phyloP scores from a whole-genome alignment of 2,888 invertebrate genomes.

The Psylliodes chrysocephalus region DNA sequence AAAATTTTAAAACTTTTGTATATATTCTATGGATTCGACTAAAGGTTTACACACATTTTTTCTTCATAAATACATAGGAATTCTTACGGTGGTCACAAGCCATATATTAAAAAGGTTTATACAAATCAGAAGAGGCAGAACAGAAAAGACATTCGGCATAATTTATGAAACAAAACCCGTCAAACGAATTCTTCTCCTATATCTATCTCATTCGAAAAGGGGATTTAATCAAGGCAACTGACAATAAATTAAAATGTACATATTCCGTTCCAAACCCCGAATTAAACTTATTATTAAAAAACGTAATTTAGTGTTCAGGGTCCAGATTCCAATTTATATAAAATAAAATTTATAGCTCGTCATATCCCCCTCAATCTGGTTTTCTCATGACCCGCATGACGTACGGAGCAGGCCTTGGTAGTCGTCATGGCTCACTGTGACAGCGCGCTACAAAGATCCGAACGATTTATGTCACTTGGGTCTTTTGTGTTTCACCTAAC shows the following conservation, averaged over 20 bases:
- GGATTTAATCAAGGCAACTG: slow-evolving; percentile 39
- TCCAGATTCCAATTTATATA: slow-evolving; percentile 53
- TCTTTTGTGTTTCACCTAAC: slow-evolving; percentile 65
- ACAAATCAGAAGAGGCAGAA: neutral
- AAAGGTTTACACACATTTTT: too few relatives aligned
- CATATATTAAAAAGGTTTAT: neutral
- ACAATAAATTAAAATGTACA: slow-evolving; percentile 38
- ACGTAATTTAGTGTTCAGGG: slow-evolving; percentile 42
- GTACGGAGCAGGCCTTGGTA: slow-evolving; percentile 41
- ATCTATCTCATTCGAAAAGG: slow-evolving; percentile 23
- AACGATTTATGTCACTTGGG: slow-evolving; percentile 64
- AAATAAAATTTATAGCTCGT: slow-evolving; percentile 51
- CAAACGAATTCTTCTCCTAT: slow-evolving; percentile 17
- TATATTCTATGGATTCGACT: too few relatives aligned
- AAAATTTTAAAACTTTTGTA: too few relatives aligned
- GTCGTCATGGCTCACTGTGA: slow-evolving; percentile 52
- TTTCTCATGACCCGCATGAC: slow-evolving; percentile 54
- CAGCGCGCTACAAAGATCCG: slow-evolving; percentile 63
- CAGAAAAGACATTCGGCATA: slow-evolving; percentile 5
- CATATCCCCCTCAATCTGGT: slow-evolving; percentile 48
- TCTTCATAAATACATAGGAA: too few relatives aligned
- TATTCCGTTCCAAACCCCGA: slow-evolving; percentile 29
- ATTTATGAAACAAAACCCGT: slow-evolving; percentile 19
- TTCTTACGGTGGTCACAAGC: too few relatives aligned
- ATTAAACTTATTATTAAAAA: slow-evolving; percentile 45